Evolutionary conservation across 1,140 invertebrate species (phyloP).

Genomic region (Vanessa atalanta): DNA sequence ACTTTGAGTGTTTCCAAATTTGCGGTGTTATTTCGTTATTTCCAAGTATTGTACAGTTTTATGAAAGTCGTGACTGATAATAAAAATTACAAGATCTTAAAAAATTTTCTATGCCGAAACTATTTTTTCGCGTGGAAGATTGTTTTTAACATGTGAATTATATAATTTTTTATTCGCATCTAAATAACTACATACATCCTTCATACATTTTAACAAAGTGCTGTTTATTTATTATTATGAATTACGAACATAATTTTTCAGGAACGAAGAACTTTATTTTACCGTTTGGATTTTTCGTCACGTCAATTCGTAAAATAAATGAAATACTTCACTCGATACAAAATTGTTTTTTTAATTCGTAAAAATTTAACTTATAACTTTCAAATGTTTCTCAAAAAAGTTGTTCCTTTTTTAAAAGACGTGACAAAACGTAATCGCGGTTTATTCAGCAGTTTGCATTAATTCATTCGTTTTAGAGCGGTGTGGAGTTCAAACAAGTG

Average conservation of each 20-base stretch:
- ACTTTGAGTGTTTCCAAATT: constrained; percentile 67
- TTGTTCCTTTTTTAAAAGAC: constrained; percentile 55
- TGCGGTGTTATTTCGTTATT: constrained; percentile 56
- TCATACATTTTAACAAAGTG: background rate
- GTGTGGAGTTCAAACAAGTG: constrained; percentile 52
- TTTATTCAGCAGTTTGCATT: constrained; percentile 56
- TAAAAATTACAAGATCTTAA: background rate
- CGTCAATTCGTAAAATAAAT: too few species aligned
- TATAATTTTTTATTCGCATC: too few species aligned
- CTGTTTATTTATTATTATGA: too few species aligned
- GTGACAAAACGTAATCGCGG: constrained; percentile 36
- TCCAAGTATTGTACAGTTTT: constrained; percentile 39
- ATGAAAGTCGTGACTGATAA: constrained; percentile 24
- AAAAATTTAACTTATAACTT: too few species aligned
- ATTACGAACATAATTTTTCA: background rate
- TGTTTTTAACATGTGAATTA: too few species aligned
- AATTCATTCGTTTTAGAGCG: constrained; percentile 44
- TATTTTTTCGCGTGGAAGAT: too few species aligned
- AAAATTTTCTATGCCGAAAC: background rate
- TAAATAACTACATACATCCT: too few species aligned
- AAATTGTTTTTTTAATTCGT: background rate
- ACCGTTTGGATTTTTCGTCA: too few species aligned
- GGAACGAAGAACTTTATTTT: background rate
- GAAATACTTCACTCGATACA: background rate
- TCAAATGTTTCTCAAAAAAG: constrained; percentile 31